Conservation (phyloP, 2,888 invertebrate genomes). For the Odiellus spinosus region DNA sequence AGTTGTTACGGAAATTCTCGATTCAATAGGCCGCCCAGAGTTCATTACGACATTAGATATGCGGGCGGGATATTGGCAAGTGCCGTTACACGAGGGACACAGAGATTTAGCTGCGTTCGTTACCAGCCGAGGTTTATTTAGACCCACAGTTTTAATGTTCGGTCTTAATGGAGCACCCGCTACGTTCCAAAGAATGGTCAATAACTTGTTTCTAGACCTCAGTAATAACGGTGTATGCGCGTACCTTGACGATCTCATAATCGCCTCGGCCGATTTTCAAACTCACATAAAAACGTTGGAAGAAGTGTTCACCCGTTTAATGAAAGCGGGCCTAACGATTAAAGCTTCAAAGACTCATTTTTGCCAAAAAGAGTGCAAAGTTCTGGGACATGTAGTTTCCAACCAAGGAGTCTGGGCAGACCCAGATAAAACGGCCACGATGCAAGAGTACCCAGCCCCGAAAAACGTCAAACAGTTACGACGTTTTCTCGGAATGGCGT, state of each 20-base stretch:
- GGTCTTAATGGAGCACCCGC: conserved; percentile 12
- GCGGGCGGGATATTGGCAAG: conserved; percentile 15
- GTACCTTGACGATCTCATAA: too few relatives aligned
- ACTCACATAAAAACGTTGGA: too few relatives aligned
- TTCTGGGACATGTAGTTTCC: too few relatives aligned
- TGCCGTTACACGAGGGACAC: conserved; percentile 8
- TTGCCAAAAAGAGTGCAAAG: too few relatives aligned
- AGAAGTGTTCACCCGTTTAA: too few relatives aligned
- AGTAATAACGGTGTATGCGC: too few relatives aligned
- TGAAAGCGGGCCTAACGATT: too few relatives aligned
- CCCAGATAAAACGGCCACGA: background rate
- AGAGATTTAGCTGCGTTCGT: conserved; percentile 17
- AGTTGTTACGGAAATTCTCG: too few relatives aligned
- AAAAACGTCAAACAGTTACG: background rate
- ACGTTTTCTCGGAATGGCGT: background rate
- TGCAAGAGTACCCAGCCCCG: background rate
- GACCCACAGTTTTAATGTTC: conserved; percentile 12
- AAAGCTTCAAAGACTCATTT: too few relatives aligned
- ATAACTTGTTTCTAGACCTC: conserved; percentile 5
- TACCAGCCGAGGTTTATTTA: conserved; percentile 8
- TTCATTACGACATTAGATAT: conserved; percentile 9
- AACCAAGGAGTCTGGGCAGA: too few relatives aligned
- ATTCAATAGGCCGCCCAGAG: too few relatives aligned
- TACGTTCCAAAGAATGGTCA: conserved; percentile 14
- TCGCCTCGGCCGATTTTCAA: too few relatives aligned